Conservation (phyloP, 2,888 invertebrate species). For the Icerya purchasi region DNA sequence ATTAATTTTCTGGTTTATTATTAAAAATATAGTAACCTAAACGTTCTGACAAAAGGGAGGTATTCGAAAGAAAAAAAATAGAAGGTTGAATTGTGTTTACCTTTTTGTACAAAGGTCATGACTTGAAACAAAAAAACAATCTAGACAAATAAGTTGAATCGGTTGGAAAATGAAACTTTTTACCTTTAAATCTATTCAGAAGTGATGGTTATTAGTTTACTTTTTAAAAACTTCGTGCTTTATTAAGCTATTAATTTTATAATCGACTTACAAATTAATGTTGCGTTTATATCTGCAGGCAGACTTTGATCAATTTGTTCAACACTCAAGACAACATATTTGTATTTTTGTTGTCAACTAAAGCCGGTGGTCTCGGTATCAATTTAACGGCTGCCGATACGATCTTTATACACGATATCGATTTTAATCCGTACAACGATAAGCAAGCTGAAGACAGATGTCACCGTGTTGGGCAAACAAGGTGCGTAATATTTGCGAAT, state of each 20-base stretch:
- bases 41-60: no score
- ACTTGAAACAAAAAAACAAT: no score
- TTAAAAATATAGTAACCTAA: no score
- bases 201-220: no score
- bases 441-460: constrained; percentile 89
- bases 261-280: no score
- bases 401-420: constrained; percentile 90
- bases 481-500: constrained; percentile 14
- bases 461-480: constrained; percentile 50
- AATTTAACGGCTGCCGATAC: constrained; percentile 86
- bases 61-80: no score
- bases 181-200: no score
- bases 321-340: constrained; percentile 59
- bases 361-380: constrained; percentile 88
- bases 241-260: not conserved
- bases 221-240: not conserved
- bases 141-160: no score
- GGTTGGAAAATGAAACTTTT: no score
- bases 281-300: constrained; percentile 33
- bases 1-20: no score
- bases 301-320: constrained; percentile 74
- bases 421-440: constrained; percentile 96
- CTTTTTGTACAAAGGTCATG: no score
- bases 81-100: no score
- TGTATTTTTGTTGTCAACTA: constrained; percentile 75